Evolutionary conservation across 2,113 vertebrate species (phyloP).

Genomic region (Pluvialis apricaria): DNA sequence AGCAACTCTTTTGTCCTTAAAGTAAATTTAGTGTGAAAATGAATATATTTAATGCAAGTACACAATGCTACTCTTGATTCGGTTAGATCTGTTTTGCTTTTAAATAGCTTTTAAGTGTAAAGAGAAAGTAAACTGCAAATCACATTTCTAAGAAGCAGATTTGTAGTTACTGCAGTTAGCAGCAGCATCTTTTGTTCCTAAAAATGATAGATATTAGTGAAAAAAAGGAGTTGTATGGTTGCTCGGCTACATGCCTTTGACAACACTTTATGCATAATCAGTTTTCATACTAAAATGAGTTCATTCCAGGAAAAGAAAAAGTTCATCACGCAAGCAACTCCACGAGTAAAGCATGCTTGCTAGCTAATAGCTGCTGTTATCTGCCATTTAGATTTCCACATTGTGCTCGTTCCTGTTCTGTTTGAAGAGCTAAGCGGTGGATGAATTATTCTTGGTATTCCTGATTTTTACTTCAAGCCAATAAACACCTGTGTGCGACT

Average conservation of each 20-base stretch:
- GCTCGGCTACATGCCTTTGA: not conserved
- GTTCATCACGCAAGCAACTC: not conserved
- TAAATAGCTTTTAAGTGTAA: not conserved
- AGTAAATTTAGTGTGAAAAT: not conserved
- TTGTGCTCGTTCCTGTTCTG: not conserved
- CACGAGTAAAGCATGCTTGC: not conserved
- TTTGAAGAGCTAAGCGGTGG: slow-evolving; percentile 6
- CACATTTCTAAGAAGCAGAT: not conserved
- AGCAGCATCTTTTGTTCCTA: not conserved
- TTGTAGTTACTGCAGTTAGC: not conserved
- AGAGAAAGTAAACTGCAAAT: not conserved
- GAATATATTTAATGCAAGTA: not conserved
- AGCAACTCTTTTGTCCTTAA: not conserved
- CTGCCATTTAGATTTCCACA: slow-evolving; percentile 2
- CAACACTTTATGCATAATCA: not conserved
- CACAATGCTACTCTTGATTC: not conserved
- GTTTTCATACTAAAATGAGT: not conserved
- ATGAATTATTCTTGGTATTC: slow-evolving; percentile 41
- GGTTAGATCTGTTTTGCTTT: not conserved
- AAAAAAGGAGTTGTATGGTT: not conserved
- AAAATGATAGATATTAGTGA: not conserved
- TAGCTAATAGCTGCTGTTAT: not conserved
- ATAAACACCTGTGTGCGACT: slow-evolving; percentile 41
- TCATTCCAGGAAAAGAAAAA: slow-evolving; percentile 8
- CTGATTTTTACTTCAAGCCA: slow-evolving; percentile 45